phyloP scores from a whole-genome alignment of 1,140 invertebrate genomes.

The Artemia franciscana region DNA sequence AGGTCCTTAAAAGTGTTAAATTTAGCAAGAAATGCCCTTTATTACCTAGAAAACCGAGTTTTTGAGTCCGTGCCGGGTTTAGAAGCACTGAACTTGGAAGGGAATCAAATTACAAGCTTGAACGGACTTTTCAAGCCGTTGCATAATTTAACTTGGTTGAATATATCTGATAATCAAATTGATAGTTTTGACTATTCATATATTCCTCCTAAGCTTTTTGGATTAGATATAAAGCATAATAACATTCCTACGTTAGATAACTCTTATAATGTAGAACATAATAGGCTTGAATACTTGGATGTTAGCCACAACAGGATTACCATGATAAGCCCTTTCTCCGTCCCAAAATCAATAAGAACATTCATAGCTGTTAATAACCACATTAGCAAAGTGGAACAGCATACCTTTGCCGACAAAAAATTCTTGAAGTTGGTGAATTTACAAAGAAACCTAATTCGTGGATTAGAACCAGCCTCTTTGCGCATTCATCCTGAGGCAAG shows the following conservation, averaged over 20 bases:
- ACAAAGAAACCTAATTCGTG: conserved; percentile 55
- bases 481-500: conserved; percentile 45
- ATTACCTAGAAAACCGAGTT: conserved; percentile 50
- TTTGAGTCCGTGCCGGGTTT: conserved; percentile 61
- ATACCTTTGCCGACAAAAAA: conserved; percentile 77
- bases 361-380: conserved; percentile 61
- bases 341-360: conserved; percentile 63
- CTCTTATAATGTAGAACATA: conserved; percentile 58
- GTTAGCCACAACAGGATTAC: conserved; percentile 61
- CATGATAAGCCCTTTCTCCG: conserved; percentile 54
- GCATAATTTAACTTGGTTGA: conserved; percentile 66
- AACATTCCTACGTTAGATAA: conserved; percentile 64
- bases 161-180: conserved; percentile 69
- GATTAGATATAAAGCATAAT: conserved; percentile 70
- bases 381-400: conserved; percentile 63
- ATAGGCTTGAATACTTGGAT: conserved; percentile 54
- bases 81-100: conserved; percentile 61
- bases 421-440: conserved; percentile 65
- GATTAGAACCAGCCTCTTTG: conserved; percentile 57
- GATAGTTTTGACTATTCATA: conserved; percentile 73
- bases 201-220: conserved; percentile 63
- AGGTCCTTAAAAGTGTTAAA: conserved; percentile 61
- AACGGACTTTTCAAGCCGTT: conserved; percentile 58
- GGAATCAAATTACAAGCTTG: conserved; percentile 63
- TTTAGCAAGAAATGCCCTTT: conserved; percentile 61